These are phyloP conservation scores for Chrysopilus asiliformis DNA, from an alignment of 2,888 invertebrate species.

Conservation along the genomic window DNA sequence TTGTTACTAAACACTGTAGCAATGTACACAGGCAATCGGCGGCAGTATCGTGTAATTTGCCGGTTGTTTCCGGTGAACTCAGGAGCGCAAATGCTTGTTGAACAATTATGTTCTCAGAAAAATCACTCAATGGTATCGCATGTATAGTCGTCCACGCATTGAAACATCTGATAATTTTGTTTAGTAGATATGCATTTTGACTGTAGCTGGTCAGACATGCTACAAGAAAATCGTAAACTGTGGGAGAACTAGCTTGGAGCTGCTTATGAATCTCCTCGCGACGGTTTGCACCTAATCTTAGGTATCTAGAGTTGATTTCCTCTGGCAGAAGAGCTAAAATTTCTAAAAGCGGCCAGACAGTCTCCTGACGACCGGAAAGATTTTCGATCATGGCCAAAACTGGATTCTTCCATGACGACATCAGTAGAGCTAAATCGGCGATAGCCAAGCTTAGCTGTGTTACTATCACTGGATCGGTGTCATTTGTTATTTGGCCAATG, in stretches of 20 bases:
- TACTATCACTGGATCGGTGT: constrained; percentile 71
- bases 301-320: constrained; percentile 72
- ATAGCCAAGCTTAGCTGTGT: constrained; percentile 87
- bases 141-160: constrained; percentile 84
- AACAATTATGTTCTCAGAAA: constrained; percentile 59
- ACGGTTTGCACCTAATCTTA: constrained; percentile 82
- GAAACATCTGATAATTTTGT: constrained; percentile 71
- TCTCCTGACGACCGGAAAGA: constrained; percentile 48
- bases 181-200: constrained; percentile 51
- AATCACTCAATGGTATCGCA: constrained; percentile 60
- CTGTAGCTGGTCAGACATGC: constrained; percentile 54
- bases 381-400: constrained; percentile 69
- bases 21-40: constrained; percentile 82
- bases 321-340: constrained; percentile 90
- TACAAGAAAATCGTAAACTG: constrained; percentile 67
- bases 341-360: constrained; percentile 76
- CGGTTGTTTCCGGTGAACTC: constrained; percentile 44
- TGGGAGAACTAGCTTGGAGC: constrained; percentile 57
- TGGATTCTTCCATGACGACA: constrained; percentile 85
- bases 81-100: constrained; percentile 59
- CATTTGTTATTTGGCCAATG: constrained; percentile 62
- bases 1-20: constrained; percentile 67
- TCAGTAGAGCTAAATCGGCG: constrained; percentile 86
- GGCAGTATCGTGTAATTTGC: constrained; percentile 72
- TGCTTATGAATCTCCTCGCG: constrained; percentile 72